Conservation (phyloP, 2,888 invertebrate genomes). For the Abrostola tripartita region DNA sequence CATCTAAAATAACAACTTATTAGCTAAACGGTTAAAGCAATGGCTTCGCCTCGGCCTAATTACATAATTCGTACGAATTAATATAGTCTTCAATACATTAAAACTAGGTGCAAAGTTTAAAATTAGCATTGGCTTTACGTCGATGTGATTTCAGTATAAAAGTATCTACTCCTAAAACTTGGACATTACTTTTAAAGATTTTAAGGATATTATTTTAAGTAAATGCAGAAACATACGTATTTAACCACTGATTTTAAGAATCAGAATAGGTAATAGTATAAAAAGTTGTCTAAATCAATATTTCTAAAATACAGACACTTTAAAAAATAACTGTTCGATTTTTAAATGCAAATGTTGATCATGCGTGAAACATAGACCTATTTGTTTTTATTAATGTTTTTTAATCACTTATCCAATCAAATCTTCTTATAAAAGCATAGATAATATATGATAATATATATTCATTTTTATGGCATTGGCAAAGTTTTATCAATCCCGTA, state of each 20-base stretch:
- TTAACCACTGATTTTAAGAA: not conserved
- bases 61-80: constrained; percentile 28
- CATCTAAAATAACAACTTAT: constrained; percentile 51
- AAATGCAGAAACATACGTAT: constrained; percentile 33
- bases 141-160: constrained; percentile 20
- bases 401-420: too few relatives aligned
- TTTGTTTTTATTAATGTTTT: too few relatives aligned
- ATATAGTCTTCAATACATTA: constrained; percentile 41
- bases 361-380: too few relatives aligned
- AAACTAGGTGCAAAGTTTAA: constrained; percentile 32
- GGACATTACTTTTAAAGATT: constrained; percentile 10
- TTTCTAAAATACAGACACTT: constrained; percentile 17
- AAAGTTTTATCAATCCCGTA: not conserved
- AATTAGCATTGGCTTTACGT: constrained; percentile 31
- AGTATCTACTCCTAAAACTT: not conserved
- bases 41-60: constrained; percentile 51
- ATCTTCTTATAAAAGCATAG: too few relatives aligned
- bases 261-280: constrained; percentile 5
- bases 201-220: constrained; percentile 30
- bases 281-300: constrained; percentile 9
- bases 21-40: constrained; percentile 51
- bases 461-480: too few relatives aligned
- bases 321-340: not conserved
- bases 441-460: too few relatives aligned
- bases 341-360: too few relatives aligned